Evolutionary conservation across 2,888 invertebrate genomes (phyloP), one percentile per base, ranked within the genome.

Genomic region (Leucania comma): DNA sequence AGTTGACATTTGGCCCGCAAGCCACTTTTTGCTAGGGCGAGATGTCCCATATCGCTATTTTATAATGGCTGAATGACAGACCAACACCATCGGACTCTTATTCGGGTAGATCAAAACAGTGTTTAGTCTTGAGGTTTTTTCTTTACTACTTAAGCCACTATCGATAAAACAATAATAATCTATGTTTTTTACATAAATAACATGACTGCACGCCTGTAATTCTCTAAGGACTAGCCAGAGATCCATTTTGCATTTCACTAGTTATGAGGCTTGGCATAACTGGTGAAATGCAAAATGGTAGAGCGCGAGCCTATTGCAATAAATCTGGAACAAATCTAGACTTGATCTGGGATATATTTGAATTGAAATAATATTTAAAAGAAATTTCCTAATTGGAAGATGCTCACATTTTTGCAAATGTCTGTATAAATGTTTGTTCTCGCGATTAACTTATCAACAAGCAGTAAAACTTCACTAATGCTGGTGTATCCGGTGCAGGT

Each of bases 401-500:
- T 29, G 17, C 20, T 60, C 5, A 10, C 38, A 38, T 24, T 38
- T 17, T n/a, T 20, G 17, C 20, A 26, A 26, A 59, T 59, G 56
- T n/a, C 9, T 38, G 22, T 17, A 22, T 9, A 22, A 35, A 58
- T 38, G 17, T 14, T 35, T 6, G 9, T 46, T 29, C 22, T 22
- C 17, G 14, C 38, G 2, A 17, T 4, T 24, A 24, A 17, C 17
- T 38, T 4, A 14, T 38, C 1, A 8, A 12, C 42, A 10, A 24
- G 17, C 12, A 35, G 6, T 29, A 50, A 57, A 59, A 42, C 53
- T n/a, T 32, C 42, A 46, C 17, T 14, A 22, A 35, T 20, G 5
- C 10, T 53, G 35, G 10, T 48, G 3, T 42, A 56, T 59, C 68
- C n/a, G 22, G 24, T 59, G 12, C 68, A 96, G 95, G 96, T 94